phyloP scores from a whole-genome alignment of 1,140 invertebrate genomes.

The Drosophila trapezifrons region DNA sequence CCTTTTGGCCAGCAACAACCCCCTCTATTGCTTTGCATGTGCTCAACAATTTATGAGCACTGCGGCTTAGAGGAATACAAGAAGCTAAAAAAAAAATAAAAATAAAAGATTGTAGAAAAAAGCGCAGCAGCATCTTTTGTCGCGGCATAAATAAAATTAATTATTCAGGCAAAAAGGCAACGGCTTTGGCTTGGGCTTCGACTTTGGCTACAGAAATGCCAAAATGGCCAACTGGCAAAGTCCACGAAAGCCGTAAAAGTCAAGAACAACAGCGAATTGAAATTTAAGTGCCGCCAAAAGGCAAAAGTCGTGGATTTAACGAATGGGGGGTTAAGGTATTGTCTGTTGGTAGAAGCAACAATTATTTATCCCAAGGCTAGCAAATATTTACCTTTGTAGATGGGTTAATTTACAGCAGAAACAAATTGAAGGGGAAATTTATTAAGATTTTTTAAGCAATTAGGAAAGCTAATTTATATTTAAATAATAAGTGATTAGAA shows the following conservation, averaged over 20 bases:
- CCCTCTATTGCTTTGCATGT: slow-evolving; percentile 41
- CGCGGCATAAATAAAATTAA: slow-evolving; percentile 69
- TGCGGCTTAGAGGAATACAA: slow-evolving; percentile 47
- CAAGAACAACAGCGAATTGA: slow-evolving; percentile 43
- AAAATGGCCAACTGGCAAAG: slow-evolving; percentile 40
- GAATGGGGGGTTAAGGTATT: slow-evolving; percentile 6
- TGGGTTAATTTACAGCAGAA: slow-evolving; percentile 8
- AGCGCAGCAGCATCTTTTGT: slow-evolving; percentile 55
- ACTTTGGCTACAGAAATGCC: slow-evolving; percentile 19
- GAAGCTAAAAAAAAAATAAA: background rate
- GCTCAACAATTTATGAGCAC: slow-evolving; percentile 69
- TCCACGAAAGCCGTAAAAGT: slow-evolving; percentile 47
- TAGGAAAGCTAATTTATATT: background rate
- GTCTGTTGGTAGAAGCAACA: slow-evolving; percentile 21
- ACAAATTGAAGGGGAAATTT: background rate
- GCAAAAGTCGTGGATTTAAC: slow-evolving; percentile 34
- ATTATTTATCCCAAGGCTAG: slow-evolving; percentile 22
- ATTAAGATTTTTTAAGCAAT: background rate
- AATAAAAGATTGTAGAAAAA: slow-evolving; percentile 13
- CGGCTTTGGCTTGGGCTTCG: slow-evolving; percentile 16
- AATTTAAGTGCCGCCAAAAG: slow-evolving; percentile 48
- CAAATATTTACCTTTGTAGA: slow-evolving; percentile 8
- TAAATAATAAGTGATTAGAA: background rate
- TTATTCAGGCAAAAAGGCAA: slow-evolving; percentile 60
- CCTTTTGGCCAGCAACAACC: background rate